phyloP scores from a whole-genome alignment of 1,140 invertebrate genomes.

The Dendrolimus kikuchii region DNA sequence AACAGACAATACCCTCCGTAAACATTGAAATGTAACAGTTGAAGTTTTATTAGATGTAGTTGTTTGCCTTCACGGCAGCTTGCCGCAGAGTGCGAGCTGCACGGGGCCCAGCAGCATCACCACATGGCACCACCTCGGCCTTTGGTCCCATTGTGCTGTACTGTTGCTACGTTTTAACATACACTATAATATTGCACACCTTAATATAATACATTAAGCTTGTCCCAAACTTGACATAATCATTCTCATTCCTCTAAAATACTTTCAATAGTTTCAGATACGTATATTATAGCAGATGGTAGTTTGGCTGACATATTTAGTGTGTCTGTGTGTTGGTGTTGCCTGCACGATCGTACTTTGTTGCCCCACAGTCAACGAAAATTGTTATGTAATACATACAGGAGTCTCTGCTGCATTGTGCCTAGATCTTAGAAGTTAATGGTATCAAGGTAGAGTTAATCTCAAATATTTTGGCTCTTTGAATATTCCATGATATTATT shows the following conservation, averaged over 20 bases:
- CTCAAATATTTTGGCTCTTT: conserved; percentile 73
- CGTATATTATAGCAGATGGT: conserved; percentile 17
- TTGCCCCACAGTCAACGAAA: conserved; percentile 71
- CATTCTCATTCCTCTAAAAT: no score
- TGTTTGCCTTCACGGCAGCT: conserved; percentile 56
- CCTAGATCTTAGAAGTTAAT: conserved; percentile 73
- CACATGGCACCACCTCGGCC: conserved; percentile 27
- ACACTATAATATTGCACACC: conserved; percentile 9
- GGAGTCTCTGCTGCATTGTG: conserved; percentile 73
- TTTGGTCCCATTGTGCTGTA: conserved; percentile 37
- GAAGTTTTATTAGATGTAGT: conserved; percentile 68
- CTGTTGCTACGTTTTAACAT: conserved; percentile 20
- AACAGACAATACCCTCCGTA: conserved; percentile 70
- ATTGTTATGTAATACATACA: conserved; percentile 69
- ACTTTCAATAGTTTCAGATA: conserved; percentile 3
- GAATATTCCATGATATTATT: conserved; percentile 73
- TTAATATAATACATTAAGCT: conserved; percentile 19
- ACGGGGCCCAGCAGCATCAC: conserved; percentile 42
- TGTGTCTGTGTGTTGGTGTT: conserved; percentile 44
- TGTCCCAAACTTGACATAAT: conserved; percentile 8
- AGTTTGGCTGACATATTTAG: conserved; percentile 42
- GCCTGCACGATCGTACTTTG: conserved; percentile 40
- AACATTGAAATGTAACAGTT: conserved; percentile 58
- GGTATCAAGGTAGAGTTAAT: conserved; percentile 72
- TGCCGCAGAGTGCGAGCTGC: conserved; percentile 40